Evolutionary conservation across 2,113 vertebrate species (phyloP), one percentile per base, ranked within the genome.

Genomic region (Catharus minimus): DNA sequence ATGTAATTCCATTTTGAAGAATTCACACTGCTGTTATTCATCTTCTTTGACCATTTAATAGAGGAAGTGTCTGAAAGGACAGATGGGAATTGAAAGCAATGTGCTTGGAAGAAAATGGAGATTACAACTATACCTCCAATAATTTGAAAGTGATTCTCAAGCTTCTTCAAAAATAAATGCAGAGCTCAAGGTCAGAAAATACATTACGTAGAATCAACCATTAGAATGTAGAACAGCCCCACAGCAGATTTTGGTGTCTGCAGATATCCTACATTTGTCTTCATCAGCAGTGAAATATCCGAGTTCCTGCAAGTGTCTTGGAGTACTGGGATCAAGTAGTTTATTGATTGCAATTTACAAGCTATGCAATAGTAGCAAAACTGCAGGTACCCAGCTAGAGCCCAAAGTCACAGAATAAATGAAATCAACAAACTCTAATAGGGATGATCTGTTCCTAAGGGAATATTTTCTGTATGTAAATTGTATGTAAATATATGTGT

Each of bases 101-200:
- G 82, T n/a, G 43, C 62, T 95, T 91, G 81, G 57, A 96, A 96
- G 88, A 95, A 96, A 97, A 96, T 93, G 86, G 76, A 97, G 91
- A 97, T 97, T 96, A 91, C 65, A 93, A 53, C 94, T 93, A 79
- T 97, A 72, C 78, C 60, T 88, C 73, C 74, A 96, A 97, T 97
- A 95, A 97, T 96, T 94, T 97, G 89, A 96, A 96, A 95, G 92
- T 85, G 90, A 96, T 91, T 96, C 89, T 96, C 76, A 87, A 87
- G 92, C 89, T 87, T 97, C 94, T 96, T 95, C 92, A 96, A 93
- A 97, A 92, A 95, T 89, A 95, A 97, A 97, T 93, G 95, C 82
- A 89, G 75, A 95, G 36, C 90, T 95, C 92, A 97, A 97, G 96
- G 97, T 97, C 96, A 96, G 91, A 95, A 93, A 95, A 95, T 57